Evolutionary conservation across 1,140 invertebrate species (phyloP), one percentile per base, ranked within the genome.

Genomic region (Drosophila ercepeae): DNA sequence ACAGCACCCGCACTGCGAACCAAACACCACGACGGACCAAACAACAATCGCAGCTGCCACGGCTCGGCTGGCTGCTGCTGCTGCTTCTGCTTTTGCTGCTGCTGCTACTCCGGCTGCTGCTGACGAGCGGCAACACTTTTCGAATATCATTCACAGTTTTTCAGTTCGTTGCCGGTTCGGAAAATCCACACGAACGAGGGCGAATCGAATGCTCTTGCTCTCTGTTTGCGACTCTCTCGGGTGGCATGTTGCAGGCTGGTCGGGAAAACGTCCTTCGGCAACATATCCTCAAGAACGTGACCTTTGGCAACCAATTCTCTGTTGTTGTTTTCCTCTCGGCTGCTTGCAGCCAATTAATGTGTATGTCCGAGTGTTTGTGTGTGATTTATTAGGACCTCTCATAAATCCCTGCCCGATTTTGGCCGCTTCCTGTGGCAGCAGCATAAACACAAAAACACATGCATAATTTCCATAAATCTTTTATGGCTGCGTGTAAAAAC

Each of bases 381-480:
- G 75, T 86, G 81, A 84, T 84, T 84, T 84, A 84, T 84, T 29
- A 53, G 52, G 34, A 39, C 34, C 60, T 41, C 54, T 84, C 81
- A 84, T 84, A 84, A 84, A 86, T 84, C 72, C 78, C 67, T 14
- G 36, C 29, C 29, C 50, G 50, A 41, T 63, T 49, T 46, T 5
- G 48, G 21, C 39, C 23, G 48, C 53, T 25, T 60, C 42, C 11
- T 45, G 27, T 21, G 16, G 27, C 57, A 53, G 53, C 45, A 55
- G 51, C 64, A 78, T 68, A 79, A 78, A 78, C 71, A 78, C 71
- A 67, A 75, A 67, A 83, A 72, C 52, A 75, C 82, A 86, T 86
- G 82, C 82, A 86, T 86, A 77, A 86, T 86, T 86, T 86, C 82
- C 82, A 86, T 86, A 86, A 86, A 86, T 86, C 82, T 86, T 88